Evolutionary conservation across 2,797 vertebrate species (phyloP).

Genomic region (Scolopax bukidnonensis): DNA sequence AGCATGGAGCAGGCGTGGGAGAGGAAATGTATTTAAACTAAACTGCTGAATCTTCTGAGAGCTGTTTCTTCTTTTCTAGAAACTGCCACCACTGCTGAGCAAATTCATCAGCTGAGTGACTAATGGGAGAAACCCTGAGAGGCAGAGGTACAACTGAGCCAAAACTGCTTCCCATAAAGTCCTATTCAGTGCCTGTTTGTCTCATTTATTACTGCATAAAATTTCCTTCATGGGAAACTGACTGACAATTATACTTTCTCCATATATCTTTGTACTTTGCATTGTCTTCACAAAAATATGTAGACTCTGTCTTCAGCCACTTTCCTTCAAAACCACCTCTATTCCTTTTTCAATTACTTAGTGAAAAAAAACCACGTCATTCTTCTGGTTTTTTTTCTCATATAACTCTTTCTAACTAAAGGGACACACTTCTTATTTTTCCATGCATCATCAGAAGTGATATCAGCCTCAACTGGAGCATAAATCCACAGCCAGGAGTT

Average conservation of each 20-base stretch:
- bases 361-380: background rate
- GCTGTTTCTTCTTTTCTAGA: constrained; percentile 53
- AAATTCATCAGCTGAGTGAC: constrained; percentile 66
- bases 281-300: constrained; percentile 29
- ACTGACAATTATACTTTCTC: constrained; percentile 61
- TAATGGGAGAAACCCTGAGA: constrained; percentile 58
- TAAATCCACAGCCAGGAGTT: background rate
- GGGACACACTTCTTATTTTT: background rate
- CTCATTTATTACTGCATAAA: constrained; percentile 65
- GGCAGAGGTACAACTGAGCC: constrained; percentile 46
- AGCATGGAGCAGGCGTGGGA: constrained; percentile 16
- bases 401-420: background rate
- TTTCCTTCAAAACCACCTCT: constrained; percentile 1
- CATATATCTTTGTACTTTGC: constrained; percentile 21
- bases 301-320: background rate
- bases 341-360: constrained; percentile 3
- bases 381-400: constrained; percentile 18
- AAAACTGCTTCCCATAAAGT: constrained; percentile 61
- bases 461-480: background rate
- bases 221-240: constrained; percentile 56
- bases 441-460: background rate
- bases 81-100: constrained; percentile 57
- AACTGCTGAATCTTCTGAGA: constrained; percentile 62
- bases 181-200: constrained; percentile 59
- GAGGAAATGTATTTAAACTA: constrained; percentile 60